Conservation (phyloP, 1,140 invertebrate genomes). For the Ceratina calcarata region DNA sequence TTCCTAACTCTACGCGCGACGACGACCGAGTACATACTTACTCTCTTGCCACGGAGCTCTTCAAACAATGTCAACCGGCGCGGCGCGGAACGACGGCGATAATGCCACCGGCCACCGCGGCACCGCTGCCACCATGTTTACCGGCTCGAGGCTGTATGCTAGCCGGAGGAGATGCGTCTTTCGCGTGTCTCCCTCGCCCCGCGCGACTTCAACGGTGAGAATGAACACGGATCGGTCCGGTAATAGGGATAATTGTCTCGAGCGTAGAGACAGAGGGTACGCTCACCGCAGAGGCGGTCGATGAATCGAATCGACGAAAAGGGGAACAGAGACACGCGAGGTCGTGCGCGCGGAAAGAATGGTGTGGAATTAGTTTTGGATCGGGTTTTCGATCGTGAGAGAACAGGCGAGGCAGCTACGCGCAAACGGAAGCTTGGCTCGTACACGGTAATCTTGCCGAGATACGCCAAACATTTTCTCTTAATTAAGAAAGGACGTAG, state of each 20-base stretch:
- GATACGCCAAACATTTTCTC: conserved; percentile 71
- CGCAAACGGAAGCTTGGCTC: conserved; percentile 61
- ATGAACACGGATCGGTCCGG: conserved; percentile 2
- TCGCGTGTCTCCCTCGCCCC: conserved; percentile 2
- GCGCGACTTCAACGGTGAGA: conserved; percentile 21
- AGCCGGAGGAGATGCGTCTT: conserved; percentile 16
- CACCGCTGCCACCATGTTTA: conserved; percentile 48
- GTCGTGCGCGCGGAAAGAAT: conserved; percentile 53
- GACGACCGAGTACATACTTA: conserved; percentile 21
- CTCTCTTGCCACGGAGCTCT: conserved; percentile 59
- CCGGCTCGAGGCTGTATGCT: conserved; percentile 31
- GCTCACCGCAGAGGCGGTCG: neutral
- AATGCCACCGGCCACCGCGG: conserved; percentile 53
- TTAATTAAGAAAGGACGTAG: conserved; percentile 72
- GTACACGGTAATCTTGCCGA: conserved; percentile 59
- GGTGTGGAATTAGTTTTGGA: conserved; percentile 55
- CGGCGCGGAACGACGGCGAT: conserved; percentile 52
- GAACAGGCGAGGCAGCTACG: conserved; percentile 50
- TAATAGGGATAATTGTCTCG: neutral
- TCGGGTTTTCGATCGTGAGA: conserved; percentile 65
- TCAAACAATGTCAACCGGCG: conserved; percentile 73
- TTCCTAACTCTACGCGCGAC: conserved; percentile 50
- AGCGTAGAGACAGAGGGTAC: no score
- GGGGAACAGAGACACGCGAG: conserved; percentile 25
- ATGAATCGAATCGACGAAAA: conserved; percentile 31